These are phyloP conservation scores for Caenorhabditis parvicauda DNA, from an alignment of 2,888 invertebrate species.

Conservation along the genomic window DNA sequence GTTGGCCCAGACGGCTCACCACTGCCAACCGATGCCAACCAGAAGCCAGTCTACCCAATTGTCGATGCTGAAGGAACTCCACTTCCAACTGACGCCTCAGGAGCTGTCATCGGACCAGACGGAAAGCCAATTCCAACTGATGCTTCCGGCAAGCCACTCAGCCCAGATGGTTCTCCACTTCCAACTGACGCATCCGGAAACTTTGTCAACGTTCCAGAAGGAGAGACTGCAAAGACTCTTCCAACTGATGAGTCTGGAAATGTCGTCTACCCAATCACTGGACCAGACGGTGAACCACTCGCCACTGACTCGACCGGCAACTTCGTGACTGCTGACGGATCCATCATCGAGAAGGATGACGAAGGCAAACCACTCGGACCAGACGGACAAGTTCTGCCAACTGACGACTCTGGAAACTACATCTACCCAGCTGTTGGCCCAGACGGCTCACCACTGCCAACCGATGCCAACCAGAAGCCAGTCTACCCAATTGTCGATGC, in stretches of 20 bases:
- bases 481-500: no score
- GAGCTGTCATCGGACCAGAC: slow-evolving; percentile 44
- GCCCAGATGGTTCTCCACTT: slow-evolving; percentile 28
- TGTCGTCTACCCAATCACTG: no score
- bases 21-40: slow-evolving; percentile 18
- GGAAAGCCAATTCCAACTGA: slow-evolving; percentile 25
- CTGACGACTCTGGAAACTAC: slow-evolving; percentile 21
- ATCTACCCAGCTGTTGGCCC: slow-evolving; percentile 17
- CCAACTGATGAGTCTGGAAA: slow-evolving; percentile 23
- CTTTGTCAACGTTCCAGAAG: slow-evolving; percentile 21
- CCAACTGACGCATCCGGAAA: slow-evolving; percentile 24
- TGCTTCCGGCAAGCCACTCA: slow-evolving; percentile 17
- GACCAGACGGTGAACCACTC: slow-evolving; percentile 29
- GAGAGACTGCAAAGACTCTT: slow-evolving; percentile 15
- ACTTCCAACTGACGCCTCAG: no score
- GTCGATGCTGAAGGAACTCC: slow-evolving; percentile 24
- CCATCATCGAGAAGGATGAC: slow-evolving; percentile 20
- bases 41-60: slow-evolving; percentile 5
- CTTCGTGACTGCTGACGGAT: slow-evolving; percentile 19
- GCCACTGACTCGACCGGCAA: slow-evolving; percentile 21
- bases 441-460: slow-evolving; percentile 34
- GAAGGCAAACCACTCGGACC: slow-evolving; percentile 6
- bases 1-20: slow-evolving; percentile 28
- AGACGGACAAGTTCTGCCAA: slow-evolving; percentile 11
- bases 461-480: no score